These are phyloP conservation scores for Ochlodes sylvanus DNA, from an alignment of 2,888 invertebrate genomes.

Conservation along the genomic window DNA sequence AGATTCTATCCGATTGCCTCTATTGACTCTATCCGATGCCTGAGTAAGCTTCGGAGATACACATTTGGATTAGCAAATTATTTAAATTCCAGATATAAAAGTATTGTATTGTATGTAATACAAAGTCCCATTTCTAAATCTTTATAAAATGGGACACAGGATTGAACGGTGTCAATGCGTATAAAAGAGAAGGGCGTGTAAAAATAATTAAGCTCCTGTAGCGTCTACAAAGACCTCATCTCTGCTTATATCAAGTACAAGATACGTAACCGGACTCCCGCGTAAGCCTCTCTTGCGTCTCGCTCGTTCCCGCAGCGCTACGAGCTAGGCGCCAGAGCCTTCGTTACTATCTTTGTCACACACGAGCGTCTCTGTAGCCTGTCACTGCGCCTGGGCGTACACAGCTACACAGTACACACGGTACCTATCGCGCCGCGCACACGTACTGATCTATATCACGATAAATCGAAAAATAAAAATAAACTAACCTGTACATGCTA, in stretches of 20 bases:
- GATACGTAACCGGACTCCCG: slow-evolving; percentile 80
- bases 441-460: slow-evolving; percentile 54
- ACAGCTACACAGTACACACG: slow-evolving; percentile 50
- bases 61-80: too few species aligned
- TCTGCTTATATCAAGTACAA: slow-evolving; percentile 65
- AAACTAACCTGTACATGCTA: slow-evolving; percentile 23
- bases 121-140: too few species aligned
- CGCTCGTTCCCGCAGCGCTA: slow-evolving; percentile 57
- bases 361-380: slow-evolving; percentile 69
- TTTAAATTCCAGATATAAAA: too few species aligned
- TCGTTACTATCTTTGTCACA: slow-evolving; percentile 65
- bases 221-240: slow-evolving; percentile 62
- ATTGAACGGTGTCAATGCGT: not conserved
- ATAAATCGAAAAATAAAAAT: slow-evolving; percentile 45
- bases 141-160: not conserved
- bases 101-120: too few species aligned
- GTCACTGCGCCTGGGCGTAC: slow-evolving; percentile 66
- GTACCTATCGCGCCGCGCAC: slow-evolving; percentile 69
- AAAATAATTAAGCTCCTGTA: slow-evolving; percentile 59
- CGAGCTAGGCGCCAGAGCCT: slow-evolving; percentile 72
- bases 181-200: slow-evolving; percentile 41
- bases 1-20: too few species aligned
- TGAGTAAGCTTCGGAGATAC: too few species aligned
- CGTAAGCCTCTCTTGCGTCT: slow-evolving; percentile 68
- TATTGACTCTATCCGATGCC: too few species aligned